These are phyloP conservation scores for Acrocephalus scirpaceus DNA, from an alignment of 2,797 vertebrate species.

Conservation along the genomic window DNA sequence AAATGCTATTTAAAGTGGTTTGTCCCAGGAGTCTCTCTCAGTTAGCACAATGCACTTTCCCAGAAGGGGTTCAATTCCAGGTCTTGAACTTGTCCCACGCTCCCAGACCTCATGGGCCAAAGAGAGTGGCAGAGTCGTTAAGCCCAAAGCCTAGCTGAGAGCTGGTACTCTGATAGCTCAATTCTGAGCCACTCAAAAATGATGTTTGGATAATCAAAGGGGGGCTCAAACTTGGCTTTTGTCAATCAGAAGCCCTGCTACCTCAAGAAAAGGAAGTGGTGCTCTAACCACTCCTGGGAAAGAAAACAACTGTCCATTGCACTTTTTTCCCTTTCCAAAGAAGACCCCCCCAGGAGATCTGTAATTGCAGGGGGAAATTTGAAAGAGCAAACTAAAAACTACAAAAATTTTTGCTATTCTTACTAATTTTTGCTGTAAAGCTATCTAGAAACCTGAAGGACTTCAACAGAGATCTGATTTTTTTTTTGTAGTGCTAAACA, in stretches of 20 bases:
- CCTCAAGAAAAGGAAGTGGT: not conserved
- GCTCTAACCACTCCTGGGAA: not conserved
- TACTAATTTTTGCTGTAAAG: not conserved
- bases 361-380: not conserved
- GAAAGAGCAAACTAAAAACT: not conserved
- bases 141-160: not conserved
- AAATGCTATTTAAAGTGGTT: slow-evolving; percentile 64
- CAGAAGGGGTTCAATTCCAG: slow-evolving; percentile 59
- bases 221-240: not conserved
- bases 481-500: not conserved
- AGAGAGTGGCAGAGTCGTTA: slow-evolving; percentile 16
- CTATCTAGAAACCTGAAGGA: not conserved
- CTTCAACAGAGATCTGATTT: not conserved
- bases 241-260: not conserved
- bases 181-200: not conserved
- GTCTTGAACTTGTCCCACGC: slow-evolving; percentile 62
- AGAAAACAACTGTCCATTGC: not conserved
- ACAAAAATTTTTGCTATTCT: not conserved
- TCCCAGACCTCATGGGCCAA: slow-evolving; percentile 44
- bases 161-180: not conserved
- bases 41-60: slow-evolving; percentile 59
- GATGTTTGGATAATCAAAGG: not conserved
- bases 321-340: not conserved
- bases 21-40: slow-evolving; percentile 58
- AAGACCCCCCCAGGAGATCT: not conserved